Evolutionary conservation across 2,888 invertebrate species (phyloP).

Genomic region (Junonia oenone): DNA sequence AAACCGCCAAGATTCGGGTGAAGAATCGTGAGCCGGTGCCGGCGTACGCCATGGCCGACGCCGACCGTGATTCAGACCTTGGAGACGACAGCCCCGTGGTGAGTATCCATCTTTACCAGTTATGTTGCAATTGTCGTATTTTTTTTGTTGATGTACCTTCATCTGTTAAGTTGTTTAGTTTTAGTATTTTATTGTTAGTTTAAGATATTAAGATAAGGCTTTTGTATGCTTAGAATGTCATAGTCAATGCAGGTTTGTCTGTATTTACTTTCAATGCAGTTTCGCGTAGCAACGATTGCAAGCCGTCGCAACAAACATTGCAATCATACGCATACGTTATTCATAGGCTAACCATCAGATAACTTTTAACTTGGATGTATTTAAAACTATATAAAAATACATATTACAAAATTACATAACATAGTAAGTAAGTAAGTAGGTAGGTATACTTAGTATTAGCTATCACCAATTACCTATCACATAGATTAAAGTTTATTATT

Average conservation of each 20-base stretch:
- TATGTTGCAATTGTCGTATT: background rate
- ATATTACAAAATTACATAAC: too few relatives aligned
- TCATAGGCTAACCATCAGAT: background rate
- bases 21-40: slow-evolving; percentile 93
- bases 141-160: background rate
- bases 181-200: background rate
- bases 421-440: too few relatives aligned
- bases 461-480: too few relatives aligned
- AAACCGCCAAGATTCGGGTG: slow-evolving; percentile 90
- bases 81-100: slow-evolving; percentile 88
- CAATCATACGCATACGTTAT: slow-evolving; percentile 5
- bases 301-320: slow-evolving; percentile 14
- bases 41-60: slow-evolving; percentile 89
- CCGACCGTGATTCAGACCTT: slow-evolving; percentile 84
- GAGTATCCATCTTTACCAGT: slow-evolving; percentile 52
- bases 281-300: slow-evolving; percentile 12
- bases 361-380: too few relatives aligned
- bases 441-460: background rate
- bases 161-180: background rate
- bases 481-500: too few relatives aligned
- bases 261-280: background rate
- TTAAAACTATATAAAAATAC: too few relatives aligned
- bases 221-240: too few relatives aligned
- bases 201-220: too few relatives aligned
- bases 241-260: too few relatives aligned